Conservation (phyloP, 2,888 invertebrate genomes). For the Villa cingulata region DNA sequence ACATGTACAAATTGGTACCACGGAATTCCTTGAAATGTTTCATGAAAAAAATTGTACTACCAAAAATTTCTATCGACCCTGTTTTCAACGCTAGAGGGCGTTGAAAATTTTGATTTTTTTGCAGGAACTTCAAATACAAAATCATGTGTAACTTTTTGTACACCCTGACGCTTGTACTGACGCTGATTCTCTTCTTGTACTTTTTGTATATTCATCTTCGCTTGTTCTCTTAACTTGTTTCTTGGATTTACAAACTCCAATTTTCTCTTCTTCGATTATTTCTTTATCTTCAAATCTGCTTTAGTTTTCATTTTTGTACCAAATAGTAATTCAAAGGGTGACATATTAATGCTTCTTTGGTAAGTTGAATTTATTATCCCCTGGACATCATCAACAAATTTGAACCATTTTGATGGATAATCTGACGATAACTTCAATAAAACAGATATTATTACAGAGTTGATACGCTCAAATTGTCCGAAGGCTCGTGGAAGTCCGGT, state of each 20-base stretch:
- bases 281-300: neutral
- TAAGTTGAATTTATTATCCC: neutral
- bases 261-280: neutral
- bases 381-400: neutral
- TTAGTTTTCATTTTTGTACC: slow-evolving; percentile 3
- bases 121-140: too few relatives aligned
- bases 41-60: too few relatives aligned
- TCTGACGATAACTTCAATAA: slow-evolving; percentile 23
- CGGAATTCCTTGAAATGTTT: too few relatives aligned
- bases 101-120: too few relatives aligned
- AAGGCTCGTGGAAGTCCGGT: too few relatives aligned
- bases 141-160: too few relatives aligned
- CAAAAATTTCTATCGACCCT: too few relatives aligned
- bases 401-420: slow-evolving; percentile 15
- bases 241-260: neutral
- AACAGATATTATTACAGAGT: slow-evolving; percentile 18
- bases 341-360: neutral
- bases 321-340: neutral
- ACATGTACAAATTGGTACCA: too few relatives aligned
- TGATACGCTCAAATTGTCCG: too few relatives aligned
- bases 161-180: too few relatives aligned
- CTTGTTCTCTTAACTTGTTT: slow-evolving; percentile 11
- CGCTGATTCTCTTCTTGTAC: slow-evolving; percentile 4
- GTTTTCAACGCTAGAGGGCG: too few relatives aligned
- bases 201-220: neutral